phyloP scores from a whole-genome alignment of 2,113 vertebrate genomes.

The Malaclemys terrapin region DNA sequence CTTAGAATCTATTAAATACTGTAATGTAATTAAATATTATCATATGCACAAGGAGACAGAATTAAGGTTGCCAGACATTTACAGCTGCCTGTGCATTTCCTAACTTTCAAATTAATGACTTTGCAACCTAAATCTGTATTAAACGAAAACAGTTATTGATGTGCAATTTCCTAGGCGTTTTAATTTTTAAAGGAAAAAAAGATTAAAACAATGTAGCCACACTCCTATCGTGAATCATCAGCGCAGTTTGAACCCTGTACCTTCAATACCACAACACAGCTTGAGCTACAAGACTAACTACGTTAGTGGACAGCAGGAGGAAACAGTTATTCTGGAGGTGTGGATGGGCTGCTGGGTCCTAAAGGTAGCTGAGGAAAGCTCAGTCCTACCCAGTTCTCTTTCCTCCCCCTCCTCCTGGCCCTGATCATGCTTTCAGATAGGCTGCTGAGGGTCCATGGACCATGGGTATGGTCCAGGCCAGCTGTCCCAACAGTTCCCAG shows the following conservation, averaged over 20 bases:
- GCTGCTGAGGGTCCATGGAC: neutral
- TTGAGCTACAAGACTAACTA: neutral
- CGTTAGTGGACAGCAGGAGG: neutral
- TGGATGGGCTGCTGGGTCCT: neutral
- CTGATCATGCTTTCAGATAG: neutral
- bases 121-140: neutral
- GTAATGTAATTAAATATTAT: fast-evolving
- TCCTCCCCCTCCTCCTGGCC: neutral
- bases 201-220: too few species aligned
- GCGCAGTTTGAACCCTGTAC: neutral
- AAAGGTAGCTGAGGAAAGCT: neutral
- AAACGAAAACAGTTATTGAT: neutral
- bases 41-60: fast-evolving
- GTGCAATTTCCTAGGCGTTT: neutral
- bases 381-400: neutral
- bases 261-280: neutral
- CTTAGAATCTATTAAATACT: neutral
- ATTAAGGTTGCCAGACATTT: neutral
- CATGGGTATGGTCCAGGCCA: too few species aligned
- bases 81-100: neutral
- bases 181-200: neutral
- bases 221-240: neutral
- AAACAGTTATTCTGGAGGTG: neutral
- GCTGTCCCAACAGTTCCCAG: too few species aligned
- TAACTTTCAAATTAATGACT: neutral